A percentile compares a stretch with the other conserved stretches of the same genome.
These are phyloP conservation scores for Aldrovandia affinis DNA, from an alignment of 2,797 vertebrate species.

Conservation along the genomic window DNA sequence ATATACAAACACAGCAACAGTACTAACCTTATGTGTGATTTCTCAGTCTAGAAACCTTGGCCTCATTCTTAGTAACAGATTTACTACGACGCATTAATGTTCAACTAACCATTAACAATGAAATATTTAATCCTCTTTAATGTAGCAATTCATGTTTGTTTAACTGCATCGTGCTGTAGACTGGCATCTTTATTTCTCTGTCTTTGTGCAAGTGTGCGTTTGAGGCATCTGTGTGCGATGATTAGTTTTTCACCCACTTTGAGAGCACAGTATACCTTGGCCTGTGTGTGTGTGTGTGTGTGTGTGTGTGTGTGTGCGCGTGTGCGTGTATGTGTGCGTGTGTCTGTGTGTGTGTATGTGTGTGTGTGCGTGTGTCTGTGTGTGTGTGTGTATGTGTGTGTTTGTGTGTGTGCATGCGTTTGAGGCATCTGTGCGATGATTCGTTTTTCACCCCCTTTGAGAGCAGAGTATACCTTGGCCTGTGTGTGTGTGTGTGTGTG, in stretches of 20 bases:
- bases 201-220: background rate
- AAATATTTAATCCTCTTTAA: background rate
- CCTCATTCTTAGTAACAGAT: too few species aligned
- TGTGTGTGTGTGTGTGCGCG: background rate
- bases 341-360: background rate
- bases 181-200: background rate
- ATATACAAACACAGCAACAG: too few species aligned
- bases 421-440: background rate
- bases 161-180: background rate
- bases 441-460: too few species aligned
- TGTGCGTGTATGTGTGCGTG: background rate
- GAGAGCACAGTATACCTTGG: background rate
- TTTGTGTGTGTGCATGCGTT: conserved; percentile 51
- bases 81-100: background rate
- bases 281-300: background rate
- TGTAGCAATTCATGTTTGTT: background rate
- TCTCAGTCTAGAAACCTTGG: too few species aligned
- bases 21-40: too few species aligned
- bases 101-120: background rate
- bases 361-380: background rate
- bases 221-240: background rate
- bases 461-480: background rate
- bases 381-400: conserved; percentile 41
- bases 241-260: background rate
- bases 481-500: conserved; percentile 36